These are phyloP conservation scores for Dendrocopos noguchii DNA, from an alignment of 2,113 vertebrate genomes.

Conservation along the genomic window DNA sequence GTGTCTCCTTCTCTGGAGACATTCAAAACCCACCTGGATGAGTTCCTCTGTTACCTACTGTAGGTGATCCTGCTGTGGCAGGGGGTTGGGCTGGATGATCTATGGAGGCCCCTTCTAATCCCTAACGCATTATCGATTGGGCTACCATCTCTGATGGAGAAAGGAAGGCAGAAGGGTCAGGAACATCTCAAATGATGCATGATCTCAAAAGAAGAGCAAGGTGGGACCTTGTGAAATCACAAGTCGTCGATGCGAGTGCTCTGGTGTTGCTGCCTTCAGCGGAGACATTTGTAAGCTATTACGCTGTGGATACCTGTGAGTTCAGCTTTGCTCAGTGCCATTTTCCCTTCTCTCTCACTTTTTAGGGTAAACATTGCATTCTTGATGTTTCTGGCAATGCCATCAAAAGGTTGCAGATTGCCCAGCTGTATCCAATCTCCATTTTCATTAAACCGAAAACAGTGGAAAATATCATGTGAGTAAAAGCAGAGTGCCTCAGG, in stretches of 20 bases:
- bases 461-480: constrained; percentile 98
- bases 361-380: constrained; percentile 97
- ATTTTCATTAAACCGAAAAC: constrained; percentile 98
- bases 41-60: too few species aligned
- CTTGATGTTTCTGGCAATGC: constrained; percentile 98
- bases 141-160: background rate
- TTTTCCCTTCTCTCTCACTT: constrained; percentile 22
- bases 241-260: background rate
- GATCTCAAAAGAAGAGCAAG: background rate
- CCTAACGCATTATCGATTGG: background rate
- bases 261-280: background rate
- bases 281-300: background rate
- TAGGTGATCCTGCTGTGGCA: too few species aligned
- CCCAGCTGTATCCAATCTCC: constrained; percentile 92
- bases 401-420: constrained; percentile 96
- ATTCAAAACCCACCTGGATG: too few species aligned
- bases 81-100: too few species aligned
- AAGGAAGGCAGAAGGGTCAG: background rate
- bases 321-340: background rate
- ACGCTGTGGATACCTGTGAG: background rate
- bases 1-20: too few species aligned
- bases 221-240: background rate
- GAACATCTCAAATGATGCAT: background rate
- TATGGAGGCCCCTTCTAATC: too few species aligned
- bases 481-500: constrained; percentile 15